Base-by-base conservation (phyloP, 2,797 vertebrate species). In the Hippopotamyrus pictus region DNA sequence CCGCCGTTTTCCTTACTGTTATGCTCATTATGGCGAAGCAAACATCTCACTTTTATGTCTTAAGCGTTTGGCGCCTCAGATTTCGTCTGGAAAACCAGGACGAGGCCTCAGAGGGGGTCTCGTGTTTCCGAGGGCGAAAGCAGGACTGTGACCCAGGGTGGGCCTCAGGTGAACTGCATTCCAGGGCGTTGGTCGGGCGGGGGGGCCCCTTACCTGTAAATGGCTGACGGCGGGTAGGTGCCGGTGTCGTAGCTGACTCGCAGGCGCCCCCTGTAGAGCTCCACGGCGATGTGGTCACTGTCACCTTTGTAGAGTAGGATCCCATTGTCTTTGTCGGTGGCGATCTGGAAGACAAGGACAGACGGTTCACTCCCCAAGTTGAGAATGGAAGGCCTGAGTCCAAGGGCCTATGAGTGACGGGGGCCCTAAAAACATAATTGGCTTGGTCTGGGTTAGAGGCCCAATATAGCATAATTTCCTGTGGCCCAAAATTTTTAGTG, bases 231-330 rank as follows among this genome's bases (percentile, higher is more conserved):
- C 1, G 98, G 98, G 90, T 97, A 97, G 41, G 96, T 96, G 91
- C 98, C 98, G 0, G 98, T 97, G 91, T 99, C 97, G 4, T 99
- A 99, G 94, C 98, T 99, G 93, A 99, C 98, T 46, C 98, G 97
- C 62, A 99, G 97, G 62, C 98, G 97, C 8, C 98, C 98, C 62
- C 98, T 96, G 93, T 97, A 99, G 29, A 99, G 94, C 91, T 99
- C 98, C 89, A 99, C 97, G 0, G 98, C 97, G 0, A 99, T 97
- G 57, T 99, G 97, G 91, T 99, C 98, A 62, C 94, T 96, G 92
- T 98, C 97, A 0, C 97, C 98, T 94, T 99, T 99, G 90, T 99
- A 99, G 90, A 99, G 94, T 92, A 99, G 94, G 91, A 99, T 96
- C 0, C 98, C 98, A 11, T 96, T 99, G 93, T 99, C 98, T 93